Evolutionary conservation across 2,113 vertebrate species (phyloP).

Genomic region (Clarias batrachus): DNA sequence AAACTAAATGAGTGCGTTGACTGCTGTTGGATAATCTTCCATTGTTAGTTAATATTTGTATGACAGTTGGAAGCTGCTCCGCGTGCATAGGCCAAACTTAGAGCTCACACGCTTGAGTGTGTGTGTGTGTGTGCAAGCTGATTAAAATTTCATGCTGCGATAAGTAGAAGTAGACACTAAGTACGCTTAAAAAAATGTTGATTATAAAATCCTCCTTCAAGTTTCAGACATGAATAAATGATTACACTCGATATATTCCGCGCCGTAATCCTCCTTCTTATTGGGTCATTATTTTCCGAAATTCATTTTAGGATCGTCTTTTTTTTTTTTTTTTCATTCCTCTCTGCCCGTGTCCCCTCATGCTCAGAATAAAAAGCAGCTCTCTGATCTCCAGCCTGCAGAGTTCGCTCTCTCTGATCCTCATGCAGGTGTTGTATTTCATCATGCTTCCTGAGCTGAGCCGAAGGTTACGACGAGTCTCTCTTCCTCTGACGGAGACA

Average conservation of each 20-base stretch:
- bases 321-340: neutral
- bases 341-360: neutral
- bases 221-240: neutral
- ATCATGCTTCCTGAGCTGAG: neutral
- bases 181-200: neutral
- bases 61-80: neutral
- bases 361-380: constrained; percentile 7
- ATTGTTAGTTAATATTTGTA: too few relatives aligned
- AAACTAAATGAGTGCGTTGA: too few relatives aligned
- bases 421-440: constrained; percentile 18
- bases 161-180: neutral
- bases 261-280: neutral
- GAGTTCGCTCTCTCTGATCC: constrained; percentile 1
- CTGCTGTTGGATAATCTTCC: too few relatives aligned
- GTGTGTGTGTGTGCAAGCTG: neutral
- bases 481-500: neutral
- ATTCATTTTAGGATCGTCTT: neutral
- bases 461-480: constrained; percentile 5
- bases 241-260: neutral
- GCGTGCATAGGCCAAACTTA: neutral
- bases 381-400: neutral
- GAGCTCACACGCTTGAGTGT: neutral
- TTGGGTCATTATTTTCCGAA: neutral
- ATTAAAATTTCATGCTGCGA: neutral
- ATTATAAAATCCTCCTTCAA: neutral